Percentiles rank a stretch among this genome's conserved stretches.
Evolutionary conservation across 2,888 invertebrate species (phyloP).

Genomic region (Pimpla rufipes): DNA sequence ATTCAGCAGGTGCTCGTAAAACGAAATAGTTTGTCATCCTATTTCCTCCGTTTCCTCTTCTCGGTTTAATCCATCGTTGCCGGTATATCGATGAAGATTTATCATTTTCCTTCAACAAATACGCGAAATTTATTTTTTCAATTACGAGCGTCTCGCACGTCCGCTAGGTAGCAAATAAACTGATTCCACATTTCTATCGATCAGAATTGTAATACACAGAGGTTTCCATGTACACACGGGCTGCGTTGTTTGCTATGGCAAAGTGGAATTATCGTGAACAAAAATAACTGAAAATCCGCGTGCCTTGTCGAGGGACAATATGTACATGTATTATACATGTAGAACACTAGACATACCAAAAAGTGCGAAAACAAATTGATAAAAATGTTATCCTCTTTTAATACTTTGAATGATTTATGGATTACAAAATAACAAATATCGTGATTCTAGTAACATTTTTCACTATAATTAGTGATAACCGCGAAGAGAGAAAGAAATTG

Average conservation of each 20-base stretch:
- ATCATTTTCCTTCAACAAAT: slow-evolving; percentile 45
- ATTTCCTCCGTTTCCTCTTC: neutral
- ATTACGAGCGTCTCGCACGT: slow-evolving; percentile 31
- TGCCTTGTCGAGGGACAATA: neutral
- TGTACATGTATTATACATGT: neutral
- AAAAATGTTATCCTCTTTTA: neutral
- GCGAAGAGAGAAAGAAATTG: neutral
- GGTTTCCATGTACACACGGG: slow-evolving; percentile 9
- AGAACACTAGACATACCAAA: neutral
- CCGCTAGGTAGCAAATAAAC: slow-evolving; percentile 31
- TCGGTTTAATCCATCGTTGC: neutral
- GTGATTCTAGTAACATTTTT: neutral
- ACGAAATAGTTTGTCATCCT: neutral
- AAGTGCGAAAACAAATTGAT: neutral
- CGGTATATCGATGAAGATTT: slow-evolving; percentile 1
- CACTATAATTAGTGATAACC: neutral
- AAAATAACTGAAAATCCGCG: slow-evolving; percentile 42
- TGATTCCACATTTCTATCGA: slow-evolving; percentile 25
- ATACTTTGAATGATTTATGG: neutral
- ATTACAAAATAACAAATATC: neutral
- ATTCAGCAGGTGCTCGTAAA: neutral
- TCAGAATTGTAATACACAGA: neutral
- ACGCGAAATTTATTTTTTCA: slow-evolving; percentile 39
- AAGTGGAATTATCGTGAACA: slow-evolving; percentile 27
- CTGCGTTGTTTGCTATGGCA: slow-evolving; percentile 1